Percentiles rank a stretch among this genome's conserved stretches.
These are phyloP conservation scores for Nemurella pictetii DNA, from an alignment of 2,888 invertebrate species.

Conservation along the genomic window DNA sequence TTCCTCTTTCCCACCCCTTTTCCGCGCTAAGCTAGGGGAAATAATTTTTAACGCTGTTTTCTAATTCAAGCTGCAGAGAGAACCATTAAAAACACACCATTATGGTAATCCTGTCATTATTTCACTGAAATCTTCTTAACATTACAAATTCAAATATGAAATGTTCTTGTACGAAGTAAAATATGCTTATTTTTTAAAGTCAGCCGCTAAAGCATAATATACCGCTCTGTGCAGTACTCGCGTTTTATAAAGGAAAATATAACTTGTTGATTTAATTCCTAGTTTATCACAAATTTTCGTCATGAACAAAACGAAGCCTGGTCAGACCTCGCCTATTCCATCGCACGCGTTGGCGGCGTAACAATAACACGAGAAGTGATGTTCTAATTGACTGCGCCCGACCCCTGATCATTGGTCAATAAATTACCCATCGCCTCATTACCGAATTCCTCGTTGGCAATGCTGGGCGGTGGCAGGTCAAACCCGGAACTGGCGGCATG, in stretches of 20 bases:
- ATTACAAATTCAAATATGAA: neutral
- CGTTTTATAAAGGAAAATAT: neutral
- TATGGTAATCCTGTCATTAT: conserved; percentile 4
- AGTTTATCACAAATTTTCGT: neutral
- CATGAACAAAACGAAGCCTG: neutral
- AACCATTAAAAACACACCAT: neutral
- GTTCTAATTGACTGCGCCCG: conserved; percentile 17
- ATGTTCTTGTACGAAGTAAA: neutral
- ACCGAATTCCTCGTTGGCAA: conserved; percentile 5
- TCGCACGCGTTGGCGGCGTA: neutral
- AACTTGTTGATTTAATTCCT: neutral
- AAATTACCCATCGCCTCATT: conserved; percentile 23
- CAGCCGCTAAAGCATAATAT: neutral
- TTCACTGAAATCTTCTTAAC: neutral
- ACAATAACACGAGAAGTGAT: conserved; percentile 6
- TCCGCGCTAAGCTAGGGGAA: neutral
- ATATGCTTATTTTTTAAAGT: neutral
- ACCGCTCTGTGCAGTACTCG: neutral
- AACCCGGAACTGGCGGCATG: neutral
- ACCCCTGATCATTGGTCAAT: conserved; percentile 21
- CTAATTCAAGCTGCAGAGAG: neutral
- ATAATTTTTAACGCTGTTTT: neutral
- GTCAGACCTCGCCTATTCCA: neutral
- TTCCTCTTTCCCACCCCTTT: neutral
- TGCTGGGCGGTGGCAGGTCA: neutral